Percentiles rank a stretch among this genome's conserved stretches.
phyloP scores from a whole-genome alignment of 2,113 vertebrate species.

The Holacanthus passer region DNA sequence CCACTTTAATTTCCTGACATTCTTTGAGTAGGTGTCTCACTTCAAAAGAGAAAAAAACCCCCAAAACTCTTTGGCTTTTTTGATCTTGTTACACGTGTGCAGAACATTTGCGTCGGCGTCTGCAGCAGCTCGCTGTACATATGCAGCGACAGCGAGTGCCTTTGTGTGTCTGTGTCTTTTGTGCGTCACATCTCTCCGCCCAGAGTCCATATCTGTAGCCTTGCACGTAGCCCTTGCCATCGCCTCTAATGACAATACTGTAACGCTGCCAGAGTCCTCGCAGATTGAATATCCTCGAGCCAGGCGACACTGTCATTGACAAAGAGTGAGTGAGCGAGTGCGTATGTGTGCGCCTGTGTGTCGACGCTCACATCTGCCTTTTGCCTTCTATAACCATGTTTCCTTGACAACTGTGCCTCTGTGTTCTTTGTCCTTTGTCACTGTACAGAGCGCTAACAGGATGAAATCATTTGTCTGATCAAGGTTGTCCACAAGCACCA shows the following conservation, averaged over 20 bases:
- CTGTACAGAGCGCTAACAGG: slow-evolving; percentile 51
- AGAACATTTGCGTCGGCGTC: background rate
- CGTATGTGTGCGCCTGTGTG: slow-evolving; percentile 15
- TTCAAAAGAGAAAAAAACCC: background rate
- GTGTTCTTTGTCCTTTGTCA: slow-evolving; percentile 73
- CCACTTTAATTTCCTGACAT: background rate
- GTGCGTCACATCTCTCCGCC: slow-evolving; percentile 1
- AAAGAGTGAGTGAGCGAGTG: slow-evolving; percentile 38
- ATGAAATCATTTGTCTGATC: slow-evolving; percentile 71
- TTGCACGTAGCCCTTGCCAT: slow-evolving; percentile 39
- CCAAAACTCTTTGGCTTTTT: background rate
- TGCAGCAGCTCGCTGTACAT: background rate
- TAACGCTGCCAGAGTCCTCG: slow-evolving; percentile 49
- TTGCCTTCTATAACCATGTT: slow-evolving; percentile 72
- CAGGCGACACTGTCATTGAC: slow-evolving; percentile 55
- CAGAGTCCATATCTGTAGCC: slow-evolving; percentile 13
- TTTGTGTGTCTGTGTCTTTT: background rate
- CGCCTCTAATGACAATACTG: slow-evolving; percentile 48
- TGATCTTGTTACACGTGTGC: background rate
- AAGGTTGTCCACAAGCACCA: slow-evolving; percentile 57
- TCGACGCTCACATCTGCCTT: slow-evolving; percentile 45
- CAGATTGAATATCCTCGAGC: slow-evolving; percentile 61
- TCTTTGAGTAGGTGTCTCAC: background rate
- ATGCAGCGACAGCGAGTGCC: background rate
- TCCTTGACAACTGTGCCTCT: slow-evolving; percentile 76